Base-by-base conservation (phyloP, 1,140 invertebrate genomes). In the Oedothorax gibbosus region DNA sequence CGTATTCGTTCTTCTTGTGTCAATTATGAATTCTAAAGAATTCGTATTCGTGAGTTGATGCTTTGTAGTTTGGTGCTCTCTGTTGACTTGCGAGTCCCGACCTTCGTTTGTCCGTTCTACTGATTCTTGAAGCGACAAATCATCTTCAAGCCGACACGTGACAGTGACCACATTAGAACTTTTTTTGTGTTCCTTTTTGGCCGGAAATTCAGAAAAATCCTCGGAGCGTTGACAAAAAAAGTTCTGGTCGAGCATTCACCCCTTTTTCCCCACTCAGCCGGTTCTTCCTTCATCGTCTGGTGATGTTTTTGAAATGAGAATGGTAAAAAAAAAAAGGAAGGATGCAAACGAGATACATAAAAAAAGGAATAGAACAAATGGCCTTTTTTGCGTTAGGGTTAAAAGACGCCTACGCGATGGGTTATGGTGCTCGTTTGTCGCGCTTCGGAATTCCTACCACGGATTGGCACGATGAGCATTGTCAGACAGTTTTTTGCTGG, bases 221-320 rank as follows among this genome's bases (percentile, higher is more conserved):
- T 66, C 57, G 18, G 77, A 79, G 77, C 77, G 77, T 79, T 79
- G 35, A 35, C 35, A 35, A 35, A 35, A 35, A 79, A 79, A 65
- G 66, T 79, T 79, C 49, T 68, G 64, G 35, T 62, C 77, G 77
- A 79, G 64, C 77, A 79, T 79, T 79, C 77, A 79, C 77, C 77
- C 20, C 77, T 68, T 79, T 75, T 79, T 64, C 68, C 15, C 49
- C 77, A 79, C 62, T 79, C 77, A 79, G 64, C 77, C 77, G 77
- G 77, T 79, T 79, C 77, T 79, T 79, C 77, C 77, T 79, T 51
- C 20, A 56, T 79, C 77, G 77, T 79, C 77, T 79, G 77, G 57
- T 5, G 15, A 35, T 35, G 35, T 35, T 35, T 35, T 12, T 18
- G 57, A 62, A 62, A 18, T 15, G 57, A 62, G 18, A 53, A 71